These are phyloP conservation scores for Fregetta grallaria DNA, from an alignment of 2,113 vertebrate species.

Conservation along the genomic window DNA sequence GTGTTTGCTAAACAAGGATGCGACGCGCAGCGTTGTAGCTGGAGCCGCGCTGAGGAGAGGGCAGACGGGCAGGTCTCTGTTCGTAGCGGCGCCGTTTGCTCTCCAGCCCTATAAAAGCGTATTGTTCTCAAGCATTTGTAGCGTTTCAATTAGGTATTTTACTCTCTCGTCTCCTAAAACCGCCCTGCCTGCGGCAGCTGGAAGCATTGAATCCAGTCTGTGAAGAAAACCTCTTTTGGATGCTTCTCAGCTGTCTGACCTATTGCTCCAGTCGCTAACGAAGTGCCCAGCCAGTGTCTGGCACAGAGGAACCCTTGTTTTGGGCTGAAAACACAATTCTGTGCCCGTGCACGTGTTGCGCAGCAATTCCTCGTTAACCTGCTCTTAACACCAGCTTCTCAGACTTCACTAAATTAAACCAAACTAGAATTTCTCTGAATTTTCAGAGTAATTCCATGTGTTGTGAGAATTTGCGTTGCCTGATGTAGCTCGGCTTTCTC, in stretches of 20 bases:
- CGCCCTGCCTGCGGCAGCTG: not conserved
- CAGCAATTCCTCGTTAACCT: not conserved
- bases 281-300: not conserved
- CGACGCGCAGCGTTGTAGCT: not conserved
- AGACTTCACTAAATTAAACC: not conserved
- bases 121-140: not conserved
- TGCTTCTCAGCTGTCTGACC: not conserved
- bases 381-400: not conserved
- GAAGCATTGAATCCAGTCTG: not conserved
- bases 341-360: not conserved
- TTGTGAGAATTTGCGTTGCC: not conserved
- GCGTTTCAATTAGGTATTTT: not conserved
- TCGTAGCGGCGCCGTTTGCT: accelerated
- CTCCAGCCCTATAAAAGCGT: not conserved
- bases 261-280: not conserved
- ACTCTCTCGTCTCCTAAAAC: not conserved
- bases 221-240: not conserved
- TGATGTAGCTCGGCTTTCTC: not conserved
- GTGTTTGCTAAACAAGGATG: not conserved
- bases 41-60: not conserved
- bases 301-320: not conserved
- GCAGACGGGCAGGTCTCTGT: not conserved
- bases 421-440: not conserved
- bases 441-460: not conserved
- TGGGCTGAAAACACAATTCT: not conserved